phyloP scores from a whole-genome alignment of 2,797 vertebrate species.

The Cichlasoma orientale region DNA sequence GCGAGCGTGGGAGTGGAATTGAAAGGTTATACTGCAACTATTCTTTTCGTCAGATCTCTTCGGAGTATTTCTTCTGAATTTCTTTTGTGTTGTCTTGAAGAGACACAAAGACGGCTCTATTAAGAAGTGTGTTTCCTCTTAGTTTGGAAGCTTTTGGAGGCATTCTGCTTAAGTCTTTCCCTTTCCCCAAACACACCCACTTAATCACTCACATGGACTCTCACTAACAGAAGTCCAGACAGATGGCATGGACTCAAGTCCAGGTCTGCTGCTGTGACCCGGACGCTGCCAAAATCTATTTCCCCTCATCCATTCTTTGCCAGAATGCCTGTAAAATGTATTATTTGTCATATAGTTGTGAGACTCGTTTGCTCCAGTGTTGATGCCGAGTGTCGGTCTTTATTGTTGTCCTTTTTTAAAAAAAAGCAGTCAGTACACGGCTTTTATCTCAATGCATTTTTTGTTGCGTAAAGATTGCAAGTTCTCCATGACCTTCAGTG shows the following conservation, averaged over 20 bases:
- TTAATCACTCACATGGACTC: conserved; percentile 17
- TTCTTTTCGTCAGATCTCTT: neutral
- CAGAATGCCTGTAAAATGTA: conserved; percentile 15
- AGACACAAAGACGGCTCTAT: neutral
- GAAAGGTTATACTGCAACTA: conserved; percentile 3
- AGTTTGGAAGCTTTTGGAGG: neutral
- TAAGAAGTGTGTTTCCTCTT: neutral
- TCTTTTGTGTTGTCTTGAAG: neutral
- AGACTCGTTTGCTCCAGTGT: neutral
- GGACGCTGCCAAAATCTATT: conserved; percentile 10
- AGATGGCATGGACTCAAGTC: conserved; percentile 59
- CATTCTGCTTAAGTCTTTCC: neutral
- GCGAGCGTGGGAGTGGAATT: conserved; percentile 7
- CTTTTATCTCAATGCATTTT: neutral
- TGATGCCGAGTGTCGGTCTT: neutral
- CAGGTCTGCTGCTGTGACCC: conserved; percentile 53
- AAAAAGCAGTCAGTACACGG: neutral
- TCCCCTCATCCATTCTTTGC: neutral
- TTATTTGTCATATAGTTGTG: neutral
- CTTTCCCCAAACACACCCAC: neutral
- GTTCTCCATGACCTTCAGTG: conserved; percentile 17
- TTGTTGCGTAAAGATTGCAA: neutral
- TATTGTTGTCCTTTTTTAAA: conserved; percentile 5
- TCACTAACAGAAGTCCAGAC: conserved; percentile 52
- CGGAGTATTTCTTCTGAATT: neutral